Evolutionary conservation across 2,888 invertebrate genomes (phyloP).

Genomic region (Eilema griseolum): DNA sequence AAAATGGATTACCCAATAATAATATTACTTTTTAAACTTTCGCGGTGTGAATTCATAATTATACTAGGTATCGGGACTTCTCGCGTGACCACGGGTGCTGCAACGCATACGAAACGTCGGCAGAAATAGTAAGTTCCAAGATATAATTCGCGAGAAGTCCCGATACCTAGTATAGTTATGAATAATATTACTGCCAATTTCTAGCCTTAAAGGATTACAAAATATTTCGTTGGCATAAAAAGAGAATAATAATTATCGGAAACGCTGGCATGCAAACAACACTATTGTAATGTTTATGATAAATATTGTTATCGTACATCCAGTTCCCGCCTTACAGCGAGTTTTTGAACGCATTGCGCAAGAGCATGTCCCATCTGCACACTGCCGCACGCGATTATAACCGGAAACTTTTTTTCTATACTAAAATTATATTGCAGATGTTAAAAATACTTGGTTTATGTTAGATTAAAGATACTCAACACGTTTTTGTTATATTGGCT

Average conservation of each 20-base stretch:
- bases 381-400: conserved; percentile 65
- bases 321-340: conserved; percentile 66
- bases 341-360: conserved; percentile 68
- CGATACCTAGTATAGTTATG: too few relatives aligned
- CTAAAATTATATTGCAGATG: too few relatives aligned
- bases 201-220: conserved; percentile 24
- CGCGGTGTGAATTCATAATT: too few relatives aligned
- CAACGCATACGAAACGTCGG: too few relatives aligned
- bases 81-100: too few relatives aligned
- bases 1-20: not conserved
- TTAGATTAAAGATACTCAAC: too few relatives aligned
- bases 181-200: conserved; percentile 3
- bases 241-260: conserved; percentile 58
- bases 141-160: too few relatives aligned
- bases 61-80: too few relatives aligned
- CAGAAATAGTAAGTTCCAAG: too few relatives aligned
- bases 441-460: not conserved
- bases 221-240: conserved; percentile 30
- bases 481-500: too few relatives aligned
- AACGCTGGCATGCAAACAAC: conserved; percentile 61
- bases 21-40: too few relatives aligned
- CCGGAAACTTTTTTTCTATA: conserved; percentile 57
- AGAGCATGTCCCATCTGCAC: conserved; percentile 50
- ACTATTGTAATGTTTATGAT: conserved; percentile 55
- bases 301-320: conserved; percentile 63